phyloP scores from a whole-genome alignment of 2,888 invertebrate genomes.

The Entomobrya proxima region DNA sequence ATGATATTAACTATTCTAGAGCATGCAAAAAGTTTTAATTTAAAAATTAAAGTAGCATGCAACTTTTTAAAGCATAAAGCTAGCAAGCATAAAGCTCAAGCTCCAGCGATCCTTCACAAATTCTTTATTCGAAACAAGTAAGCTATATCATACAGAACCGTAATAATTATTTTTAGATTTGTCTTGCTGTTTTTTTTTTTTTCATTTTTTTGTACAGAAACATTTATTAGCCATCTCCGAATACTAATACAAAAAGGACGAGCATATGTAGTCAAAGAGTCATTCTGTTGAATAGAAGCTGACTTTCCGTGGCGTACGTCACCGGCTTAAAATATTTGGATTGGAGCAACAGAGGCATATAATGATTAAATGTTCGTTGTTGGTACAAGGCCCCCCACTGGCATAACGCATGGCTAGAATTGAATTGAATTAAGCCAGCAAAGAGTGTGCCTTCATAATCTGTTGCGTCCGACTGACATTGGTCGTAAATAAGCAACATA shows the following conservation, averaged over 20 bases:
- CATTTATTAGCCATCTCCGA: slow-evolving; percentile 2
- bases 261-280: neutral
- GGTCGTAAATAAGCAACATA: no score
- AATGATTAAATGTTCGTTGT: neutral
- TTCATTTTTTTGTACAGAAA: no score
- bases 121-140: neutral
- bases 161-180: no score
- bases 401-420: slow-evolving; percentile 54
- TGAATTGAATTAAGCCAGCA: slow-evolving; percentile 57
- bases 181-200: no score
- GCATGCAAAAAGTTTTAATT: no score
- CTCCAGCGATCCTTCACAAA: neutral
- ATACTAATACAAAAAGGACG: no score
- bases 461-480: slow-evolving; percentile 46
- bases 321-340: slow-evolving; percentile 47
- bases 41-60: neutral
- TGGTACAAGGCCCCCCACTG: slow-evolving; percentile 46
- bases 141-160: no score
- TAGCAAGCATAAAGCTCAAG: neutral
- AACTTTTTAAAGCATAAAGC: neutral
- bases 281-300: neutral
- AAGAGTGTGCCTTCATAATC: slow-evolving; percentile 59
- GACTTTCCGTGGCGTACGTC: slow-evolving; percentile 28
- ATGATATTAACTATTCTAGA: no score
- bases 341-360: slow-evolving; percentile 14